Conservation (phyloP, 2,113 vertebrate genomes). For the Taxidea taxus region DNA sequence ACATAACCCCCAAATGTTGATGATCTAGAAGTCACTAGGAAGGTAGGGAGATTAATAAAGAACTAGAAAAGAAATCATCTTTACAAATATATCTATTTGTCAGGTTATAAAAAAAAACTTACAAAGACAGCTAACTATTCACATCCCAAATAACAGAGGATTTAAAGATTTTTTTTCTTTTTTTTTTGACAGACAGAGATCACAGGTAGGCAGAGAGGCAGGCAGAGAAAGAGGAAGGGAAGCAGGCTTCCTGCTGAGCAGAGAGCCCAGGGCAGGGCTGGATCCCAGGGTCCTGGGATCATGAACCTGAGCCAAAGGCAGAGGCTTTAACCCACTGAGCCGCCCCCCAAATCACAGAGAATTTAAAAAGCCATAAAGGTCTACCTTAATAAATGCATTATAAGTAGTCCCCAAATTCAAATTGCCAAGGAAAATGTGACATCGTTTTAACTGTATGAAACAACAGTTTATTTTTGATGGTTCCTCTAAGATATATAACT, state of each 20-base stretch:
- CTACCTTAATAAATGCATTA: neutral
- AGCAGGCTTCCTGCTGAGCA: no score
- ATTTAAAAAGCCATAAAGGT: neutral
- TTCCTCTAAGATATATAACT: conserved; percentile 22
- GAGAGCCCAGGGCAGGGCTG: no score
- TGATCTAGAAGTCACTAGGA: neutral
- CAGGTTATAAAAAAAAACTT: neutral
- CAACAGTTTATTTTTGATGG: neutral
- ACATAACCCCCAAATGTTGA: neutral
- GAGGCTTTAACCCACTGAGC: no score
- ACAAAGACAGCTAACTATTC: neutral
- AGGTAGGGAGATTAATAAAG: neutral
- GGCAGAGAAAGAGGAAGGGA: no score
- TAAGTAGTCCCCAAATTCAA: neutral
- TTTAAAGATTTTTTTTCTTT: no score
- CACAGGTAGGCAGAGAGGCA: no score
- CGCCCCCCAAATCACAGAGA: no score
- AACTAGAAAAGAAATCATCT: neutral
- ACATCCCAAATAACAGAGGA: neutral
- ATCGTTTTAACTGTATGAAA: neutral
- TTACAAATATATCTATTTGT: neutral
- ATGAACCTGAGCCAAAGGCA: no score
- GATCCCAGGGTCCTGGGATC: no score
- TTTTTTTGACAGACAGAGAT: no score
- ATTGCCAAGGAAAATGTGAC: neutral